Percentiles rank a stretch among this genome's conserved stretches.
Evolutionary conservation across 2,113 vertebrate genomes (phyloP).

Genomic region (Nipponia nippon): DNA sequence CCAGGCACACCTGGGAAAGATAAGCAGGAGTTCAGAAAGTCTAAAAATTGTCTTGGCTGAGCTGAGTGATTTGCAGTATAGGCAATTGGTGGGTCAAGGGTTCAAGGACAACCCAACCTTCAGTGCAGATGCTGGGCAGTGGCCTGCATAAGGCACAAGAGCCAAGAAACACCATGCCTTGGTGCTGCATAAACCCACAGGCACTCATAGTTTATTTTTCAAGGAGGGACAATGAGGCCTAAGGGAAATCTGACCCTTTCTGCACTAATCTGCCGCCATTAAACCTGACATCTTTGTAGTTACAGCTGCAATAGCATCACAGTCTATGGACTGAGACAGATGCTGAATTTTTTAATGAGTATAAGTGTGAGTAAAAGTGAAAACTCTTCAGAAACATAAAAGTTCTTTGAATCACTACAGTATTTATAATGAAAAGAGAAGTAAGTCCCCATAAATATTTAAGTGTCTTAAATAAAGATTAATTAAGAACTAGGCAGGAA

Average conservation of each 20-base stretch:
- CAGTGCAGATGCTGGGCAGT: neutral
- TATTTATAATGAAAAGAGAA: neutral
- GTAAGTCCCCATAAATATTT: neutral
- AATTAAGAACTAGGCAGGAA: constrained; percentile 8
- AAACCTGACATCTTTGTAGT: neutral
- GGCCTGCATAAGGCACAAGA: neutral
- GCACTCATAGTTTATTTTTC: neutral
- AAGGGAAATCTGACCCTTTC: neutral
- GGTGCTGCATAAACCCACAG: neutral
- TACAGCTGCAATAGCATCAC: neutral
- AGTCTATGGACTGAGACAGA: neutral
- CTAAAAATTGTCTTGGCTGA: neutral
- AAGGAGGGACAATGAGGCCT: neutral
- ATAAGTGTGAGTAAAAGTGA: neutral
- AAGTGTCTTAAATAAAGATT: constrained; percentile 18
- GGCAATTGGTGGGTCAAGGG: accelerated
- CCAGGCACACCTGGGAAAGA: neutral
- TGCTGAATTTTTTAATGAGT: neutral
- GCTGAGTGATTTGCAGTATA: neutral
- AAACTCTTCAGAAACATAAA: neutral
- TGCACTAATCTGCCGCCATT: neutral
- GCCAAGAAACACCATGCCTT: accelerated
- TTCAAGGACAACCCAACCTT: neutral
- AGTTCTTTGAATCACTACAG: neutral
- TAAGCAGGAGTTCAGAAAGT: neutral